Evolutionary conservation across 2,888 invertebrate species (phyloP).

Genomic region (Bursaphelenchus okinawaensis): DNA sequence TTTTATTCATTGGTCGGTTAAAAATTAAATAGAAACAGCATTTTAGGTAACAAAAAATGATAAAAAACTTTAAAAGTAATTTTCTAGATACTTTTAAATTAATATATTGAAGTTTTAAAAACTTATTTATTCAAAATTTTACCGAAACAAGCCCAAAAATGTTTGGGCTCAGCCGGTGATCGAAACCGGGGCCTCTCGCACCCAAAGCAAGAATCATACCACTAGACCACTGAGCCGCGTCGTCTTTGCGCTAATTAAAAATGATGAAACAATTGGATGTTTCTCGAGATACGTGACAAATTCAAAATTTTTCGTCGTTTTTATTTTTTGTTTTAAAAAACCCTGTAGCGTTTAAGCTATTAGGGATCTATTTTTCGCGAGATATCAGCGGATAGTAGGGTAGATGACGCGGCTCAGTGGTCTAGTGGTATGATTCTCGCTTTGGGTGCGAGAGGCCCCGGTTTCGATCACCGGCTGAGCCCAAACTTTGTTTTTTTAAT

Average conservation of each 20-base stretch:
- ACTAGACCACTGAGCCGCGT: conserved; percentile 42
- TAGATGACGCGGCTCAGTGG: conserved; percentile 12
- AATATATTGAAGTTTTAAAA: too few species aligned
- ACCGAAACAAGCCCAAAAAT: background rate
- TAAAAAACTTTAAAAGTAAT: background rate
- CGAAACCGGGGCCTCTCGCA: conserved; percentile 30
- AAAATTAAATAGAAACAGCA: too few species aligned
- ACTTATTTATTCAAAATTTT: too few species aligned
- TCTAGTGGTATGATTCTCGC: conserved; percentile 56
- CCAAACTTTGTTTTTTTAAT: background rate
- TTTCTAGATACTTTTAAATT: background rate
- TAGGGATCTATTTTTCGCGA: too few species aligned
- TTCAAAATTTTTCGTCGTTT: too few species aligned
- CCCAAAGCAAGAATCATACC: conserved; percentile 56
- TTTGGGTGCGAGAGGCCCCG: conserved; percentile 56
- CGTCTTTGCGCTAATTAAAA: background rate
- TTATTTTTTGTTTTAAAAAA: too few species aligned
- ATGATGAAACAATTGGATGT: too few species aligned
- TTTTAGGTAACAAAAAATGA: too few species aligned
- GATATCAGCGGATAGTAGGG: too few species aligned
- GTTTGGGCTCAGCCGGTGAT: background rate
- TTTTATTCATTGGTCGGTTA: too few species aligned
- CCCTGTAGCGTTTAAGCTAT: too few species aligned
- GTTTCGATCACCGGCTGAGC: conserved; percentile 44
- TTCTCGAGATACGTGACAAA: too few species aligned